phyloP scores from a whole-genome alignment of 2,797 vertebrate species.

The Heteromormyrus szaboi region DNA sequence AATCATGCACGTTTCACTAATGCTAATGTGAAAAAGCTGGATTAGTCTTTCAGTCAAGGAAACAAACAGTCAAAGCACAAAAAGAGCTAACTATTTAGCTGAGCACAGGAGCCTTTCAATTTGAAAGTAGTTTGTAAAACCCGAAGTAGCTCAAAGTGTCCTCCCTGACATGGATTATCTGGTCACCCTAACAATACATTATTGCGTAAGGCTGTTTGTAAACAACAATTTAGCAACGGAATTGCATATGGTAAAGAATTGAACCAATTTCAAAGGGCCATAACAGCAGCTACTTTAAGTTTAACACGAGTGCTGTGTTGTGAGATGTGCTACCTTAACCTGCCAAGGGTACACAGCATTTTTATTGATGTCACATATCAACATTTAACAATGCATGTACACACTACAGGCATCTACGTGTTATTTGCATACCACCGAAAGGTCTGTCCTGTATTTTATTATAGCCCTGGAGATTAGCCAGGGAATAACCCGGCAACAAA shows the following conservation, averaged over 20 bases:
- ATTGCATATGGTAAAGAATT: neutral
- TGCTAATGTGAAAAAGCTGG: too few relatives aligned
- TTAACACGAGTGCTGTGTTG: neutral
- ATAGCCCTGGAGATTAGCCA: neutral
- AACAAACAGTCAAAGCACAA: too few relatives aligned
- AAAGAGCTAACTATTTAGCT: too few relatives aligned
- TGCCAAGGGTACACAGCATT: neutral
- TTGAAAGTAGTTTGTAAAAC: too few relatives aligned
- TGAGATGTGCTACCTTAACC: neutral
- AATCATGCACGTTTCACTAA: too few relatives aligned
- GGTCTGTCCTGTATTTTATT: neutral
- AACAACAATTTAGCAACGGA: neutral
- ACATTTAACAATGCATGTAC: neutral
- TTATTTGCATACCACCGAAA: neutral
- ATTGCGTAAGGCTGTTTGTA: neutral
- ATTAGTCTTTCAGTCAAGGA: too few relatives aligned
- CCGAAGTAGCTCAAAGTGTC: too few relatives aligned
- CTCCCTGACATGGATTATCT: too few relatives aligned
- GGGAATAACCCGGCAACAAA: neutral
- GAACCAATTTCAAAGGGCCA: neutral
- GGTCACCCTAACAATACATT: neutral
- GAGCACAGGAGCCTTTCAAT: too few relatives aligned
- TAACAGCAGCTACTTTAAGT: neutral
- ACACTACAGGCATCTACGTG: neutral
- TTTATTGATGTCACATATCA: neutral